Base-by-base conservation (phyloP, 2,113 vertebrate species). In the Symphodus melops region DNA sequence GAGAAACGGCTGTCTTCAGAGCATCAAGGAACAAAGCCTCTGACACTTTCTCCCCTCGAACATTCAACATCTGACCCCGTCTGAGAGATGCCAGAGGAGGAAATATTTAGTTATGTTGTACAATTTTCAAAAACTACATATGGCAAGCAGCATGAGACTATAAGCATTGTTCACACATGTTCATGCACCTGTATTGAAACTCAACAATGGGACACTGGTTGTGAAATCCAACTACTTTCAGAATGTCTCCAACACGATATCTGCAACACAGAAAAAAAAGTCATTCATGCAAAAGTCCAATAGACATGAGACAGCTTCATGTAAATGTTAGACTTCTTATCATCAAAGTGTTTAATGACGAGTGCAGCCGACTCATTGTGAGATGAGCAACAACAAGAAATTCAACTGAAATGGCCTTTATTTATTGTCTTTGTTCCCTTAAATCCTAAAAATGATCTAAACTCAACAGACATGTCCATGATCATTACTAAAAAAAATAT, bases 141-240 rank as follows among this genome's bases (percentile, higher is more conserved):
- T 10, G 21, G 49, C 49, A 39, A 7, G 9, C 2, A 39, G 5
- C 11, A 39, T 9, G 10, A 68, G 23, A 21, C 25, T 13, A 62
- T 13, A 13, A 48, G 3, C 44, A 39, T 1, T 55, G 53, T 21
- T 16, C 11, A 19, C 21, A 20, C 44, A 19, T 48, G 46, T 14
- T 23, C 9, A 37, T 36, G 33, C 88, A 98, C 97, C 97, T 96
- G 89, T 91, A 85, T 71, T 94, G 83, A 57, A 96, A 96, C 81
- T 95, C 94, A 72, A 98, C 92, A 16, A 96, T 3, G 0, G 97
- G 96, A 87, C 96, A 97, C 89, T 95, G 94, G 79, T 96, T 96
- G 81, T 97, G 90, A 87, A 96, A 95, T 7, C 92, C 93, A 0
- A 92, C 78, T 10, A 98, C 94, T 83, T 88, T 95, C 46, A 98